Base-by-base conservation (phyloP, 2,888 invertebrate species). In the Ctena decussata region DNA sequence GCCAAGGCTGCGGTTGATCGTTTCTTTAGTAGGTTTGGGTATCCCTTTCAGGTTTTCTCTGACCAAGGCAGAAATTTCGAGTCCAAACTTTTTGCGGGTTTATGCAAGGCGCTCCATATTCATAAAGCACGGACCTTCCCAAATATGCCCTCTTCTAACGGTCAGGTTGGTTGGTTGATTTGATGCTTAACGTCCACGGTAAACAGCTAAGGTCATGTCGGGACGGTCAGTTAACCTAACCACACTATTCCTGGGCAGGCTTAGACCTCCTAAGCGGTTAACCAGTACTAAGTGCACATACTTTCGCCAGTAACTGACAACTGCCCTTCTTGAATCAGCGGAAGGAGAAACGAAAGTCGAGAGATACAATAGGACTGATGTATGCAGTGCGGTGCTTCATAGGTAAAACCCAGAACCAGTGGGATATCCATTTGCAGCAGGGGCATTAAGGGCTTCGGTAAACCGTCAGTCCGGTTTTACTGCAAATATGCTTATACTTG, bases 1-100 rank as follows among this genome's bases (percentile, higher is more conserved):
- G 46, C 46, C 3, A 46, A 18, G 18, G 46, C 78, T 18, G 71
- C 49, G 18, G 35, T 78, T 3, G 27, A 78, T 44, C 15, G 24
- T 6, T 78, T 78, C 37, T 78, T 71, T 24, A 24, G 32, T 24
- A 57, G 78, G 30, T 78, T 78, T 70, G 70, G 70, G 11, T 44
- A 27, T 24, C 73, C 73, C 5, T 73, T 73, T 49, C 30, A 73
- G 18, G 21, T 80, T 27, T 60, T 57, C 32, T 70, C 73, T 21
- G 73, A 80, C 30, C 73, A 80, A 73, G 80, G 80, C 41, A n/a
- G 60, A 12, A 73, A 74, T 39, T 80, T 74, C 39, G 80, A 73
- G 24, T 41, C 39, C 15, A 79, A 72, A 44, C 37, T 80, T n/a
- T 73, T 73, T 41, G 3, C 8, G 24, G 53, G 32, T 21, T 15